Evolutionary conservation across 2,888 invertebrate species (phyloP), one percentile per base, ranked within the genome.

Genomic region (Spodoptera picta): DNA sequence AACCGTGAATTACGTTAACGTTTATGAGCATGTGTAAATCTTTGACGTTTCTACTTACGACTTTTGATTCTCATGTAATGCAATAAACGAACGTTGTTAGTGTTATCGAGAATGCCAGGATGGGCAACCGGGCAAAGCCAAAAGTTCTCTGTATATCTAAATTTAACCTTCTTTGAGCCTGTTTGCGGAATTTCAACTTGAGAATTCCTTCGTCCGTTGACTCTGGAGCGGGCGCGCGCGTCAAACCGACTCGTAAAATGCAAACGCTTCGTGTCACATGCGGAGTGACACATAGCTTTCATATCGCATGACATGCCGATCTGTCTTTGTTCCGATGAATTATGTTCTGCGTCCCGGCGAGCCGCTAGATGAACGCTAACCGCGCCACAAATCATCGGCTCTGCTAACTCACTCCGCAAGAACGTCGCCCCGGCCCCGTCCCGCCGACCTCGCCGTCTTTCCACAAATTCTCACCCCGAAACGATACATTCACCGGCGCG

Each of bases 311-410:
- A 75, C 77, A 75, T 74, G 77, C 66, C 71, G 65, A 77, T 71
- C 81, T 75, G 85, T 90, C 90, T 88, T 88, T 88, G 89, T 87
- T 86, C 85, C 70, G 73, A 84, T 89, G 89, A 92, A 84, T 89
- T 89, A 89, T 87, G 82, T 74, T 79, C 80, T 77, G 80, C 79
- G 85, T 81, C 86, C 77, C 63, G 82, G 79, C 83, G 82, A 83
- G 79, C 82, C 86, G 87, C 87, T 87, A 87, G 88, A 89, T 88
- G 87, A 89, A 87, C 88, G 87, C 83, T 87, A 89, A 89, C 92
- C 90, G 83, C 88, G 83, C 86, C 82, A 91, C 90, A 91, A 92
- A 92, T 92, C 92, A 92, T 90, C 88, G 80, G 85, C 84, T 86
- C 84, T 80, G 85, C 87, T 87, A 87, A 87, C 87, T 89, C 86